These are phyloP conservation scores for Zaprionus bogoriensis DNA, from an alignment of 2,888 invertebrate species.

Conservation along the genomic window DNA sequence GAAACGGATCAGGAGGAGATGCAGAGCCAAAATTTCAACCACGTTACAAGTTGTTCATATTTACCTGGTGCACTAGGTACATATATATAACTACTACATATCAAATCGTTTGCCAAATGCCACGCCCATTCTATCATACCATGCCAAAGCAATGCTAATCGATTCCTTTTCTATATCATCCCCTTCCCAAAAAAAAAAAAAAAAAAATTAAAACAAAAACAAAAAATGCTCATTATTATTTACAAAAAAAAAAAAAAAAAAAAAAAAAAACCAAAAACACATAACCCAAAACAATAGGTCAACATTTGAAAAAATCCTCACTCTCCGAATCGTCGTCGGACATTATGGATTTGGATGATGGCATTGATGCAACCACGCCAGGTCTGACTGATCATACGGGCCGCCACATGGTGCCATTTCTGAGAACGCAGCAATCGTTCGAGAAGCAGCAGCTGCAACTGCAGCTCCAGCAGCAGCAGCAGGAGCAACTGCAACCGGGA, in stretches of 20 bases:
- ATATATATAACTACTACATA: conserved; percentile 75
- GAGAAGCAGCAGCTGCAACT: conserved; percentile 82
- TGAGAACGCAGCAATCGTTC: conserved; percentile 82
- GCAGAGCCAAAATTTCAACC: conserved; percentile 99
- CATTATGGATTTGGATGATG: conserved; percentile 96
- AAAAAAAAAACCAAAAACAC: conserved; percentile 4
- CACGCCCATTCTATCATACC: conserved; percentile 29
- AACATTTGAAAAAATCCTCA: conserved; percentile 94
- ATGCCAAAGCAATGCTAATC: conserved; percentile 48
- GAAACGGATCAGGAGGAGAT: conserved; percentile 99
- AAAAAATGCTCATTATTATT: no score
- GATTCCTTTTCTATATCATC: conserved; percentile 47
- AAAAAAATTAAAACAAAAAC: conserved; percentile 25
- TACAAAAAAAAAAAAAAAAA: conserved; percentile 10
- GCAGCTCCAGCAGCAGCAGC: conserved; percentile 79
- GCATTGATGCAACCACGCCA: conserved; percentile 85
- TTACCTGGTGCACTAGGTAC: conserved; percentile 95
- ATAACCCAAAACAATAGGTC: conserved; percentile 85
- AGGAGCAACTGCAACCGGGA: conserved; percentile 76
- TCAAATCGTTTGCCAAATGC: conserved; percentile 42
- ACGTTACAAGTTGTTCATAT: conserved; percentile 98
- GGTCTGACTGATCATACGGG: conserved; percentile 83
- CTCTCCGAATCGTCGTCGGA: conserved; percentile 95
- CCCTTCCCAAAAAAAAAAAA: conserved; percentile 21
- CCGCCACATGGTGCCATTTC: conserved; percentile 83